Conservation (phyloP, 2,888 invertebrate genomes). For the Morpho helenor region DNA sequence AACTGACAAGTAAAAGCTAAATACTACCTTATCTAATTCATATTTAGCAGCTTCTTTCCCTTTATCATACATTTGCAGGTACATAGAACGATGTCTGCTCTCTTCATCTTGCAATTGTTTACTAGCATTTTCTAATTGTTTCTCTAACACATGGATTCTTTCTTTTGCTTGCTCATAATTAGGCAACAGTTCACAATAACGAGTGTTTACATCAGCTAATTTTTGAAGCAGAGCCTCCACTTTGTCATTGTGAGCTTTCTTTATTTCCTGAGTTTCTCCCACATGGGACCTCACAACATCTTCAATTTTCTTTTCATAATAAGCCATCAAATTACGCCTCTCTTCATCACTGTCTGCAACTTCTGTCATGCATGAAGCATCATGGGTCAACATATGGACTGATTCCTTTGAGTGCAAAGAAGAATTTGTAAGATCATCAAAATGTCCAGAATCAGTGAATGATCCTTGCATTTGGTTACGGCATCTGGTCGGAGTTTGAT, state of each 20-base stretch:
- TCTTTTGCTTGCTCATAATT: slow-evolving; percentile 87
- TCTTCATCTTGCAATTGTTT: slow-evolving; percentile 85
- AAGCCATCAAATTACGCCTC: slow-evolving; percentile 82
- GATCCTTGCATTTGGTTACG: slow-evolving; percentile 85
- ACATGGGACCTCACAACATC: slow-evolving; percentile 82
- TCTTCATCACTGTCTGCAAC: slow-evolving; percentile 81
- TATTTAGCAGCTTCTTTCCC: slow-evolving; percentile 89
- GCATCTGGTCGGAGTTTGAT: slow-evolving; percentile 63
- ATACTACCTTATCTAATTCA: slow-evolving; percentile 83
- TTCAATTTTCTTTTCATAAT: slow-evolving; percentile 87
- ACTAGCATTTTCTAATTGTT: slow-evolving; percentile 84
- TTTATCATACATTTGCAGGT: slow-evolving; percentile 90
- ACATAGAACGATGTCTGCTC: slow-evolving; percentile 85
- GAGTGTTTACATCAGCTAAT: slow-evolving; percentile 85
- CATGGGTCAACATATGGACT: slow-evolving; percentile 76
- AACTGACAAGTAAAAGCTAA: slow-evolving; percentile 12
- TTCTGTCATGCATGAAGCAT: slow-evolving; percentile 75
- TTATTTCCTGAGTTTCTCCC: slow-evolving; percentile 85
- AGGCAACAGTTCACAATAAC: slow-evolving; percentile 88
- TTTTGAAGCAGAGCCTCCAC: slow-evolving; percentile 86
- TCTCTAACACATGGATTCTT: slow-evolving; percentile 83
- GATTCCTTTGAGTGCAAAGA: slow-evolving; percentile 89
- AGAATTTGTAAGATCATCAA: slow-evolving; percentile 88
- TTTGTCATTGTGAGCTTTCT: slow-evolving; percentile 88
- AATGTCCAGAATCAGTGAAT: slow-evolving; percentile 91